Base-by-base conservation (phyloP, 2,797 vertebrate genomes). In the Chaenodraco wilsoni region DNA sequence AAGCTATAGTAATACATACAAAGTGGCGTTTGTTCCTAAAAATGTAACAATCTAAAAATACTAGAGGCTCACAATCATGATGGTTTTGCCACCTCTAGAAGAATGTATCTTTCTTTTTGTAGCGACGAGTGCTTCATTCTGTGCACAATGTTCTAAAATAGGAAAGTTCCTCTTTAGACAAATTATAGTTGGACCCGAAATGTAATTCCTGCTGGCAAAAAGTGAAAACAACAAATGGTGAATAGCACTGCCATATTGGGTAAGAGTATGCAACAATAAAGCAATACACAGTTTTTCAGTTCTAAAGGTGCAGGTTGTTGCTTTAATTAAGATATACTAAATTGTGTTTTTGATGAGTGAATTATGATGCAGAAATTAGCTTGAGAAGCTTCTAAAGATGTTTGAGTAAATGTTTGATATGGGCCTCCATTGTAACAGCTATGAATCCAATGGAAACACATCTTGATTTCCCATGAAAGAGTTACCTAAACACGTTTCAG, bases 271-370 rank as follows among this genome's bases (percentile, higher is more conserved):
- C 17, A 49, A 19, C 9, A 49, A 49, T 19, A 4, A 49, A 49
- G 8, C 11, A 12, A 51, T 51, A 4, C 54, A 21, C 44, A 31
- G 44, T 48, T 40, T 27, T 49, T 19, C 27, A 63, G 45, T 19
- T 19, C 11, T 1, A 19, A 49, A 11, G 31, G 12, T 31, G 5
- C 21, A 17, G 0, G 0, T 46, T 41, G 51, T 12, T 11, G 21
- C 40, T 54, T 65, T 13, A 65, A 52, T 54, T 27, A 6, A n/a
- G 13, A 9, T n/a, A 66, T 17, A n/a, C 45, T 60, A 74, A 19
- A 41, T 37, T 4, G 4, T 37, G 33, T 37, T 33, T 33, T 33
- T 6, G 33, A 23, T 13, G 1, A 23, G 5, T 10, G n/a, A 13
- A 37, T 59, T 73, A 45, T n/a, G 27, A 14, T 33, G 17, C 15